Evolutionary conservation across 2,113 vertebrate genomes (phyloP).

Genomic region (Heterochromis multidens): DNA sequence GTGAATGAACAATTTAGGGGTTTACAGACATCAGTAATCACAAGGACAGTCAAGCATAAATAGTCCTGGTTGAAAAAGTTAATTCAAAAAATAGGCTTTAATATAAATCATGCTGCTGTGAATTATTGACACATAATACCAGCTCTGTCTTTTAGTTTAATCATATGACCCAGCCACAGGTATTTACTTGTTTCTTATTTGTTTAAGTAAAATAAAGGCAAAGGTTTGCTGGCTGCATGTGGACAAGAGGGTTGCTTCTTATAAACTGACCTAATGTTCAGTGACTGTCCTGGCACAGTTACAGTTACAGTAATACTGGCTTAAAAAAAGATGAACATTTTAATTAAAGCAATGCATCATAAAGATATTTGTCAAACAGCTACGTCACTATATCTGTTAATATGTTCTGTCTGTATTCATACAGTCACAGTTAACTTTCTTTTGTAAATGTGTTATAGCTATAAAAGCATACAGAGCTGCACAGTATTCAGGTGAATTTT

Average conservation of each 20-base stretch:
- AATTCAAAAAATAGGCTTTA: background rate
- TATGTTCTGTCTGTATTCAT: background rate
- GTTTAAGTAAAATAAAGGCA: too few relatives aligned
- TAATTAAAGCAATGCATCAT: background rate
- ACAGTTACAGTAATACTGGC: background rate
- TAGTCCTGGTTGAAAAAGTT: background rate
- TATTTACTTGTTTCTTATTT: too few relatives aligned
- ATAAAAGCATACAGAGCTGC: too few relatives aligned
- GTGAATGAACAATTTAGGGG: background rate
- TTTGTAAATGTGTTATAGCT: background rate
- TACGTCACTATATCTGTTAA: background rate
- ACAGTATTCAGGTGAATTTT: too few relatives aligned
- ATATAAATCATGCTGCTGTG: too few relatives aligned
- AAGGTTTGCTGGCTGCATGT: too few relatives aligned
- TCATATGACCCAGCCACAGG: too few relatives aligned
- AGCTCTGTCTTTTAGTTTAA: too few relatives aligned
- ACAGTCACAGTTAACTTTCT: background rate
- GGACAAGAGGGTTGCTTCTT: too few relatives aligned
- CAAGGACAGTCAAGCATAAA: background rate
- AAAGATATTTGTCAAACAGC: background rate
- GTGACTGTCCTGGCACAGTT: background rate
- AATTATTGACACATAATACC: too few relatives aligned
- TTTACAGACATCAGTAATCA: background rate
- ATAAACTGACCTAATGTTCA: background rate
- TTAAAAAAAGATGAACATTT: background rate